Conservation (phyloP, 2,888 invertebrate genomes). For the Apantesis nais region DNA sequence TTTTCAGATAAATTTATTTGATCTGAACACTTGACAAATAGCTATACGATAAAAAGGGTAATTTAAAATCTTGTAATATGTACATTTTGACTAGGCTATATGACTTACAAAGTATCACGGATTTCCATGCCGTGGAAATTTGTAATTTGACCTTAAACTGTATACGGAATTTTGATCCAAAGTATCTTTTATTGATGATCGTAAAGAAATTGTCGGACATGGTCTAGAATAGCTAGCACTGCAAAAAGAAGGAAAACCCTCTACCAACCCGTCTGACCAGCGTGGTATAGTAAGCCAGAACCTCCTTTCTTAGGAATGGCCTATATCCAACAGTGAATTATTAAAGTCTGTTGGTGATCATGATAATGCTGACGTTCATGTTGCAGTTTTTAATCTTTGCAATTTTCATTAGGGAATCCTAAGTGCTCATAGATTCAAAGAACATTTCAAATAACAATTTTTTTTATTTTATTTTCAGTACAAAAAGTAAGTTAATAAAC, state of each 20-base stretch:
- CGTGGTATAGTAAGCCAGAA: no score
- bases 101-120: conserved; percentile 16
- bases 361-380: no score
- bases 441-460: background rate
- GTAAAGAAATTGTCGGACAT: background rate
- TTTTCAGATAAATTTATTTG: conserved; percentile 18
- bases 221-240: no score
- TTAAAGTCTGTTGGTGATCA: no score
- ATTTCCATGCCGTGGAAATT: conserved; percentile 17
- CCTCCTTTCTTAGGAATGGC: no score
- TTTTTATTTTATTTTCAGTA: background rate
- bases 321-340: no score
- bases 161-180: conserved; percentile 51
- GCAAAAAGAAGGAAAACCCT: no score
- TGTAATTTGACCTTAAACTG: conserved; percentile 39
- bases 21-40: conserved; percentile 35
- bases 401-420: background rate
- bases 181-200: conserved; percentile 31
- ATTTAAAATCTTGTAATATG: conserved; percentile 31
- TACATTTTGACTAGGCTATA: conserved; percentile 19
- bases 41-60: conserved; percentile 46
- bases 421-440: background rate
- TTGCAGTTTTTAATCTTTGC: background rate
- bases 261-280: no score
- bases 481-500: background rate